A percentile compares a stretch with the other conserved stretches of the same genome.
Conservation (phyloP, 2,797 vertebrate genomes). For the Choloepus didactylus region DNA sequence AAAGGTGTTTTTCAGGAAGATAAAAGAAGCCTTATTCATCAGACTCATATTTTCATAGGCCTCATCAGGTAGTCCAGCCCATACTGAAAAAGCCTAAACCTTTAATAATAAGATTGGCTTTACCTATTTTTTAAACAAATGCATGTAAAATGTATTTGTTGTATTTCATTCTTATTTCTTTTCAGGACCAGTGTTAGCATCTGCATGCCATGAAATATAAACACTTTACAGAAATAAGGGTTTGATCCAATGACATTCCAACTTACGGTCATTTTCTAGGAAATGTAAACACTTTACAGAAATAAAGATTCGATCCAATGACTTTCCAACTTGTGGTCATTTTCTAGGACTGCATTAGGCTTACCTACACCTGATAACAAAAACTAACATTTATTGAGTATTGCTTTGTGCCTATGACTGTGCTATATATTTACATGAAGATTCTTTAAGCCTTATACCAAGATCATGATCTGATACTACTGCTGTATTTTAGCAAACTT, state of each 20-base stretch:
- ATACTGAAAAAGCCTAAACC: slow-evolving; percentile 27
- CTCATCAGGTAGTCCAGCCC: not conserved
- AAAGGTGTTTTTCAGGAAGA: not conserved
- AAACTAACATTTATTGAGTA: not conserved
- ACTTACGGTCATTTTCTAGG: not conserved
- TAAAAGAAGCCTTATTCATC: not conserved
- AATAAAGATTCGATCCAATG: slow-evolving; percentile 21
- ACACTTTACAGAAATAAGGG: not conserved
- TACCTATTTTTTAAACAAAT: slow-evolving; percentile 17
- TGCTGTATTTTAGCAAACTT: slow-evolving; percentile 28
- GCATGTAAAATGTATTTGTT: slow-evolving; percentile 12
- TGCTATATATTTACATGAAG: not conserved
- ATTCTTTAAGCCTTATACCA: slow-evolving; percentile 19
- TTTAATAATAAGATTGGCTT: not conserved
- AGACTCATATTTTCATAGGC: not conserved
- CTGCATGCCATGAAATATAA: slow-evolving; percentile 48
- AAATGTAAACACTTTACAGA: slow-evolving; percentile 42
- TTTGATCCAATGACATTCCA: slow-evolving; percentile 1
- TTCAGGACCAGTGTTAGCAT: slow-evolving; percentile 26
- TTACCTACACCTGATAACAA: not conserved
- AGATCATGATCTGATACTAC: not conserved
- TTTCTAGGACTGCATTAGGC: slow-evolving; percentile 22
- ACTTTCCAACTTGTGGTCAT: not conserved
- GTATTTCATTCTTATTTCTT: slow-evolving; percentile 44
- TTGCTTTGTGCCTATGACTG: not conserved